Conservation (phyloP, 2,797 vertebrate species). For the Tragelaphus oryx region DNA sequence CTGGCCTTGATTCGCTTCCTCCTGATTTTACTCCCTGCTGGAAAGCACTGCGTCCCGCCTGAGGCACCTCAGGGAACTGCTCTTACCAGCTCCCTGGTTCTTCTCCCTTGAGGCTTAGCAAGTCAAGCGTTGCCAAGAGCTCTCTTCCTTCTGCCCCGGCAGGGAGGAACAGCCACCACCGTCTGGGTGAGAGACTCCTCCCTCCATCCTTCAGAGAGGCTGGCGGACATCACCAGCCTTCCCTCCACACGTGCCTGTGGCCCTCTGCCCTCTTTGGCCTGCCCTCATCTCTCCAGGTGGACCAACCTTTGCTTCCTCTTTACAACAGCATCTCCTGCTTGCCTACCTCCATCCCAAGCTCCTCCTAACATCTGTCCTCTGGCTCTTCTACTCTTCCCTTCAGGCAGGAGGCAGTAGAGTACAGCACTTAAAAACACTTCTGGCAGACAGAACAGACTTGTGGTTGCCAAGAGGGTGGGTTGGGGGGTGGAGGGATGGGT, state of each 20-base stretch:
- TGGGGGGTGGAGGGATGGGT: not conserved
- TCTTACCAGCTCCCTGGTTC: constrained; percentile 55
- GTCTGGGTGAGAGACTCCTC: not conserved
- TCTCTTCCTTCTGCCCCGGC: constrained; percentile 35
- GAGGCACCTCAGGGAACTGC: constrained; percentile 66
- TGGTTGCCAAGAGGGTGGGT: not conserved
- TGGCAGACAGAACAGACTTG: not conserved
- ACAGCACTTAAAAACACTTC: not conserved
- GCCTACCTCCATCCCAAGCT: not conserved
- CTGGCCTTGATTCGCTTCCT: constrained; percentile 63
- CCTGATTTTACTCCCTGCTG: constrained; percentile 55
- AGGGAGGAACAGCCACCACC: not conserved
- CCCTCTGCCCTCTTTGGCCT: not conserved
- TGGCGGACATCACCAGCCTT: not conserved
- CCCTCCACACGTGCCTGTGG: not conserved
- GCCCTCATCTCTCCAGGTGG: not conserved
- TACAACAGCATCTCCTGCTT: not conserved
- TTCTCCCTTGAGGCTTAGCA: constrained; percentile 66
- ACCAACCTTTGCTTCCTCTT: not conserved
- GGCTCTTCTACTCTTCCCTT: not conserved
- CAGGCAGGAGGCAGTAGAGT: not conserved
- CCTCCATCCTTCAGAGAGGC: not conserved
- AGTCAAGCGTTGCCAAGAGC: constrained; percentile 55
- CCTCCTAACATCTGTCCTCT: not conserved
- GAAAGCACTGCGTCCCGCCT: constrained; percentile 40